These are phyloP conservation scores for Bovichtus variegatus DNA, from an alignment of 2,797 vertebrate species.

Conservation along the genomic window DNA sequence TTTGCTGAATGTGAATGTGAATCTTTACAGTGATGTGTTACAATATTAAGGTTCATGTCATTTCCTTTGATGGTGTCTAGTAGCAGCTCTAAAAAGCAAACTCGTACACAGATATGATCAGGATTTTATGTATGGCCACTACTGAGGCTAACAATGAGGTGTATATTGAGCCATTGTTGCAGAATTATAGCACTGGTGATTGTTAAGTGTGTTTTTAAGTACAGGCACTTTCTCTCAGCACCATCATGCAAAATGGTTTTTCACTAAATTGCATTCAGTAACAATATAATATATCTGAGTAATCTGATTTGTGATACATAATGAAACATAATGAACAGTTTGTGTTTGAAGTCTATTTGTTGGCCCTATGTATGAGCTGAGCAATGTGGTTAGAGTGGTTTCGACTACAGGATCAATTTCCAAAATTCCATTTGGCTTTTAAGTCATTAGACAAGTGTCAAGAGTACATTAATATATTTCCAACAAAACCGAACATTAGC, in stretches of 20 bases:
- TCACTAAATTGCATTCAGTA: not conserved
- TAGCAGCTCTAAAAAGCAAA: not conserved
- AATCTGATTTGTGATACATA: not conserved
- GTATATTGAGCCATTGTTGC: not conserved
- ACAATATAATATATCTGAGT: not conserved
- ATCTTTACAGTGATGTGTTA: not conserved
- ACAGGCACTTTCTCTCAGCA: not conserved
- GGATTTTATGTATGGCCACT: not conserved
- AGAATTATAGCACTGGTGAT: not conserved
- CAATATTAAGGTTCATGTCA: not conserved
- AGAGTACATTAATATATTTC: not conserved
- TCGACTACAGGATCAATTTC: not conserved
- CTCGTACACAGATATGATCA: not conserved
- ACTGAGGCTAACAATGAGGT: not conserved
- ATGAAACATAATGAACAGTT: not conserved
- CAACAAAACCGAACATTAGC: not conserved
- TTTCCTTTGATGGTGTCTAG: not conserved
- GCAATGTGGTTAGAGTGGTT: not conserved
- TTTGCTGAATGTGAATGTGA: not conserved
- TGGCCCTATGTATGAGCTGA: not conserved
- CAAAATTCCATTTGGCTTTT: constrained; percentile 7
- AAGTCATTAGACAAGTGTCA: not conserved
- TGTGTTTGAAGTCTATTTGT: not conserved
- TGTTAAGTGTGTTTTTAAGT: not conserved
- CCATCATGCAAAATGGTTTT: not conserved